Evolutionary conservation across 2,888 invertebrate species (phyloP), one percentile per base, ranked within the genome.

Genomic region (Catonia carolina): DNA sequence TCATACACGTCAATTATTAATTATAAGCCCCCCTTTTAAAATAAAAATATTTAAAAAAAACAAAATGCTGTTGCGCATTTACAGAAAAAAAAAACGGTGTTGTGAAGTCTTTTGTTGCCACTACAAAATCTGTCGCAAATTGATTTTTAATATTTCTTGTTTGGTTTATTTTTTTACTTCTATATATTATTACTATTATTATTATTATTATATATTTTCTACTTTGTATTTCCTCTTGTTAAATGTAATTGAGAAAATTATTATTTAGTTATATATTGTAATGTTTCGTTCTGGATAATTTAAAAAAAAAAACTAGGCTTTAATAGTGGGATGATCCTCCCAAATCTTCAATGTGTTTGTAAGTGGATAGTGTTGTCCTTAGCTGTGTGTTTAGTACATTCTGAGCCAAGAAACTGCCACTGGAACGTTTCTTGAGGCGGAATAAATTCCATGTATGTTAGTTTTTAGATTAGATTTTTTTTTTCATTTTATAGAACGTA

Each of bases 361-460:
- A 45, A 48, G 41, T 50, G 31, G 22, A 37, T 10, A 51, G 31
- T 56, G 51, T 51, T 51, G 56, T 52, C 52, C 22, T 45, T 56
- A 18, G 7, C 35, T 37, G 20, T 55, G 39, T 55, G 27, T 49
- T 36, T 55, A 27, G 27, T 27, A 27, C 27, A 27, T 27, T 27
- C 27, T 27, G 27, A 27, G 27, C 27, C 36, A 53, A 50, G 58
- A 58, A 53, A 58, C 58, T 58, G 58, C 58, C 52, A 52, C 49
- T 49, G 37, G 10, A 20, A 52, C 42, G 31, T 31, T 54, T 53
- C 39, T 17, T 31, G 37, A 42, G 23, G 48, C 45, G 52, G 52
- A 37, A 56, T 51, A 56, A 58, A 58, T 58, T 58, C 58, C 58
- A 58, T 58, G 50, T 55, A 55, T 55, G 58, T 58, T 58, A 58